Evolutionary conservation across 2,888 invertebrate genomes (phyloP), one percentile per base, ranked within the genome.

Genomic region (Cryptosula pallasiana): DNA sequence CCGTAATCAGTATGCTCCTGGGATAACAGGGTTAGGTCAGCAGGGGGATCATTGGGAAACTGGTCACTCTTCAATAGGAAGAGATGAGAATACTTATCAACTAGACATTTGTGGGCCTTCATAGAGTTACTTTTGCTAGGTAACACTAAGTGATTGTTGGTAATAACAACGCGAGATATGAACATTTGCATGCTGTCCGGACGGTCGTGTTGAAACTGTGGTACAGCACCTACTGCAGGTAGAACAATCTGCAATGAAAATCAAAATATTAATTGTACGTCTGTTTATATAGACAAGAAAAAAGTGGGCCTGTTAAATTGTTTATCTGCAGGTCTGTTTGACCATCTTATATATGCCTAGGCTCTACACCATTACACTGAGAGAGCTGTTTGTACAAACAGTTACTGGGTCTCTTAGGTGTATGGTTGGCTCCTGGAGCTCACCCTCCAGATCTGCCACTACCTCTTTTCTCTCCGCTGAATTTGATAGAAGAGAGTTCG

Each of bases 161-260:
- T 91, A 72, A 91, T 86, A 0, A 90, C 86, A 9, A 91, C 90
- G 71, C 92, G 87, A 1, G 93, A 92, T 0, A 91, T 90, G 85
- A 93, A 92, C 36, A 93, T 86, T 80, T 94, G 93, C 76, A 97
- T 87, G 35, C 92, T 91, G 79, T 91, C 91, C 0, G 96, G 97
- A 32, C 95, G 88, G 84, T 95, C 95, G 74, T 91, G 89, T 85
- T 92, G 94, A 71, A 90, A 91, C 1, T 91, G 89, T 79, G 91
- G 90, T 76, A 92, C 78, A 0, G 32, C 9, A 63, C 34, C 83
- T 35, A 89, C 89, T 35, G 91, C 91, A 85, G 94, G 94, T 78
- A 93, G 87, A 55, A 92, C 89, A 76, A 93, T 81, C 92, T 93
- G 82, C 29, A 86, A 84, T 76, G 25, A 54, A 57, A 9, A 29